Base-by-base conservation (phyloP, 2,797 vertebrate genomes). In the Chloroceryle inda region DNA sequence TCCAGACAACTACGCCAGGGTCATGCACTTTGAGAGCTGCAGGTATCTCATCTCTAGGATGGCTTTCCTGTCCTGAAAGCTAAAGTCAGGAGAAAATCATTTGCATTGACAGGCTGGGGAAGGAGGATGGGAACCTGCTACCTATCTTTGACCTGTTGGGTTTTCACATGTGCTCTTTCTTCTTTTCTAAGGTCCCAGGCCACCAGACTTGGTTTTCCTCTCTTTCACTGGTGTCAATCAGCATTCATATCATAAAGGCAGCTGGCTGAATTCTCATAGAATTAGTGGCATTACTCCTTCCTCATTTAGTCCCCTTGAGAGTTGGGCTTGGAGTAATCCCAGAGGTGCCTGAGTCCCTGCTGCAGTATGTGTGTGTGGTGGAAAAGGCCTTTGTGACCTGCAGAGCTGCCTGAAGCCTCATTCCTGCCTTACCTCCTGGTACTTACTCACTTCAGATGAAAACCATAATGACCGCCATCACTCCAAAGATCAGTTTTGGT, bases 331-430 rank as follows among this genome's bases (percentile, higher is more conserved):
- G 21, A 7, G 31, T 40, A 21, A 6, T 5, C 33, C 40, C 18
- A 13, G 49, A 62, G 68, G 38, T 26, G 18, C 58, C 24, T 0
- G 0, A 27, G 15, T 50, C 31, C 37, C 12, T 38, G 16, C 15
- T 81, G 52, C 42, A 7, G 1, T 3, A 5, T 9, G 7, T 9
- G 38, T 22, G 6, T 18, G 10, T 1, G 10, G 10, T 11, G 26
- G 52, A 35, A 42, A 20, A 52, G 8, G 8, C 23, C 6, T 21
- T 35, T 17, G 21, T 11, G 35, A 55, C 19, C 10, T 4, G 0
- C 10, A 33, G 62, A n/a, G 21, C 58, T 61, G n/a, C 20, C 56
- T 4, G 64, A 20, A n/a, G 55, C 24, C 24, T 83, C 45, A 2
- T 56, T 35, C 29, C 63, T 85, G 9, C 47, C 61, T 62, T 40